Percentiles rank a stretch among this genome's conserved stretches.
phyloP scores from a whole-genome alignment of 2,113 vertebrate genomes.

The Sitta europaea region DNA sequence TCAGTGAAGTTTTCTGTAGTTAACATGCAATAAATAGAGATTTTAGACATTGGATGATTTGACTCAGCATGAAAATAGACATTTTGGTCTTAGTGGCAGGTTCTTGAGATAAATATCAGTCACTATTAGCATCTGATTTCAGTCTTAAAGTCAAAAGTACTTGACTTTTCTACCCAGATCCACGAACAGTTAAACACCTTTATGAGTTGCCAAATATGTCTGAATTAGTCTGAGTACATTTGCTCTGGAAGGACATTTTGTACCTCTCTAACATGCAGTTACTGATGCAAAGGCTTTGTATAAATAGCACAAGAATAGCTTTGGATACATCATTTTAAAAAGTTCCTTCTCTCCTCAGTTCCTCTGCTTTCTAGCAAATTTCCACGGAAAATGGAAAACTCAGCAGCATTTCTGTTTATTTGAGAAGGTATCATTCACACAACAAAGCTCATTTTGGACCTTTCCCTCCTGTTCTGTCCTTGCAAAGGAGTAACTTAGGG shows the following conservation, averaged over 20 bases:
- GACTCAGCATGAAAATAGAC: background rate
- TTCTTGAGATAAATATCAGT: background rate
- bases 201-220: background rate
- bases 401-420: background rate
- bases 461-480: background rate
- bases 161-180: background rate
- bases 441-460: background rate
- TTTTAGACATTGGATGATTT: background rate
- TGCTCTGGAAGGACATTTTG: constrained; percentile 15
- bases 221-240: background rate
- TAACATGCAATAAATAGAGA: background rate
- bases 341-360: background rate
- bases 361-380: background rate
- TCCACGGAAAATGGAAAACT: background rate
- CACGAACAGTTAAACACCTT: background rate
- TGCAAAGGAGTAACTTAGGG: background rate
- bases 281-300: background rate
- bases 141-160: background rate
- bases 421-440: background rate
- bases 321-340: background rate
- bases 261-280: background rate
- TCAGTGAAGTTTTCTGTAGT: background rate
- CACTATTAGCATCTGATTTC: background rate
- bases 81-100: background rate
- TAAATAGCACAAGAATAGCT: background rate